Evolutionary conservation across 2,888 invertebrate genomes (phyloP).

Genomic region (Chirona hameri): DNA sequence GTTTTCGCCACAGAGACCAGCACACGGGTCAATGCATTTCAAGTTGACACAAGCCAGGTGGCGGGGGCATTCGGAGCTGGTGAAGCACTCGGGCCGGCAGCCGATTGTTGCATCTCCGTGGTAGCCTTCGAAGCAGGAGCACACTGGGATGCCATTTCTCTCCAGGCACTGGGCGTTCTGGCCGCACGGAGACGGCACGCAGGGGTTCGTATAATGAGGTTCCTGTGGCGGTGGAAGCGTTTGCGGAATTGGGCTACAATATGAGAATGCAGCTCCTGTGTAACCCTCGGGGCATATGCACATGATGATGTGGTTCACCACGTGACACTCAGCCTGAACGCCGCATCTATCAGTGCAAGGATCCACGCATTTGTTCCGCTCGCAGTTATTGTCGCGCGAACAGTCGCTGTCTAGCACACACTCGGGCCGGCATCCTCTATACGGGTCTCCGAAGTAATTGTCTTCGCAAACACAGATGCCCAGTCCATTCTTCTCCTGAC

Average conservation of each 20-base stretch:
- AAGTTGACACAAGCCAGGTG: constrained; percentile 73
- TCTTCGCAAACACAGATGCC: constrained; percentile 30
- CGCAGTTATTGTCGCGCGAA: constrained; percentile 64
- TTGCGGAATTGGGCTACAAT: constrained; percentile 52
- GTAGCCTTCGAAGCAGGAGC: constrained; percentile 37
- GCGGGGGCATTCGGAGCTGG: constrained; percentile 75
- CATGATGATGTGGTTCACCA: constrained; percentile 46
- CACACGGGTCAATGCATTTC: constrained; percentile 72
- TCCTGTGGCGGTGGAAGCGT: constrained; percentile 45
- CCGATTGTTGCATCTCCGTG: constrained; percentile 53
- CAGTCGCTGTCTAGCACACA: constrained; percentile 74
- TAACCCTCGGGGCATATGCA: constrained; percentile 72
- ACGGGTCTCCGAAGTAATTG: constrained; percentile 55
- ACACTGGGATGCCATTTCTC: constrained; percentile 62
- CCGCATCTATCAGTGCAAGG: constrained; percentile 65
- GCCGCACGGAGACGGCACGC: constrained; percentile 83
- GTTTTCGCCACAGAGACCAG: constrained; percentile 58
- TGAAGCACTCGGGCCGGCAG: constrained; percentile 78
- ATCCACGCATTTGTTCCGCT: constrained; percentile 34
- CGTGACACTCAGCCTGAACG: constrained; percentile 42
- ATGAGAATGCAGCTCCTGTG: constrained; percentile 79
- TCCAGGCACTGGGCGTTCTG: constrained; percentile 74
- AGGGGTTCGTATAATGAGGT: constrained; percentile 48
- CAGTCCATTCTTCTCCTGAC: constrained; percentile 64
- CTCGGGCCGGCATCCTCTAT: constrained; percentile 63